Evolutionary conservation across 2,888 invertebrate species (phyloP), one percentile per base, ranked within the genome.

Genomic region (Mesorhabditis sp.): DNA sequence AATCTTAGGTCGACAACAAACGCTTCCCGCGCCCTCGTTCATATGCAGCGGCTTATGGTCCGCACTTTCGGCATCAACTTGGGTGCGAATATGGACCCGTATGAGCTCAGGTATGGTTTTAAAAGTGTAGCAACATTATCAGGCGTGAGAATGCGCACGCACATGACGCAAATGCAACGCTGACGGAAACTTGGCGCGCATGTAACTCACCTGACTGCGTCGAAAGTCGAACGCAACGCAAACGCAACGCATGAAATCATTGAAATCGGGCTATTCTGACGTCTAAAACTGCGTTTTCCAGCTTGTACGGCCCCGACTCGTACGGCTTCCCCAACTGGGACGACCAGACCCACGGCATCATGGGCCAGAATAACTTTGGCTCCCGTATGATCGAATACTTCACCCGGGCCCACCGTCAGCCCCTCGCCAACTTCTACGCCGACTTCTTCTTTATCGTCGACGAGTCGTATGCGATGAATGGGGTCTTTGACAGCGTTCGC

Each of bases 361-460:
- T 50, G 58, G 58, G 58, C 7, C 58, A 50, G 58, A 50, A 50
- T n/a, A 10, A 10, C 10, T n/a, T 50, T n/a, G 58, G 58, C 7
- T 50, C 7, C n/a, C 58, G n/a, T 13, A 50, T 50, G 10, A 50
- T 50, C 58, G 58, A 50, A 2, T 50, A 13, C n/a, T 10, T 50
- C 58, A 50, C 58, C 7, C 10, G 58, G n/a, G n/a, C 58, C n/a
- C 58, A 50, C n/a, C 58, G 58, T n/a, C 58, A 50, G n/a, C 58
- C 58, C 1, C n/a, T 50, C 10, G 1, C 58, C 58, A 50, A 50
- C 58, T 50, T 50, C 58, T 50, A 50, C 58, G 58, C 58, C 58
- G 58, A 50, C n/a, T 50, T 50, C 58, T 50, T 13, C 58, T 50
- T 50, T 2, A n/a, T 50, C 58, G 10, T 50, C n/a, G 58, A 50